Evolutionary conservation across 2,797 vertebrate species (phyloP), one percentile per base, ranked within the genome.

Genomic region (Protonibea diacanthus): DNA sequence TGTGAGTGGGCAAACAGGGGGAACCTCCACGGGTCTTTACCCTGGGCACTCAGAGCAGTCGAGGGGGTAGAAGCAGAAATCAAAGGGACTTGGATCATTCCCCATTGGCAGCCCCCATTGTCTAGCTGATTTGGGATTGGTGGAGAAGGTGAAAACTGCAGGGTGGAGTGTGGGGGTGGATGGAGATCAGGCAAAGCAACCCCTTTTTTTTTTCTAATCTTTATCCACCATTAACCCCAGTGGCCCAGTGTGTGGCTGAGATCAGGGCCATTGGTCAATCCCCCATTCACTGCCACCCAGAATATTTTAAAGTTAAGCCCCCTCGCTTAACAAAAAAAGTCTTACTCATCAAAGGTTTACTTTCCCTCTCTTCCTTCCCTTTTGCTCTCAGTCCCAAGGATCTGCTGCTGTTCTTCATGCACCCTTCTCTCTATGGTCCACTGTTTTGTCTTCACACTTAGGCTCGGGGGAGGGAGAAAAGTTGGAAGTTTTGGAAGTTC

Each of bases 251-350:
- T 93, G 93, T 94, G 94, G 93, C 91, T 93, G 87, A 93, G 94
- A 95, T 95, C 95, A 95, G 94, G 94, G 92, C 94, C 92, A 94
- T 85, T 94, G 95, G 95, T 95, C 95, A 95, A 95, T 95, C 95
- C 94, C 92, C 92, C 89, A 94, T 96, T 95, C 93, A 93, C 87
- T 80, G 80, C 90, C 94, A 92, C 89, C 92, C 92, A 85, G 95
- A 95, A 95, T 95, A 95, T 95, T 95, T 96, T 95, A 95, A 95
- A 95, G 84, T 94, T 96, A 95, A 95, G 94, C 94, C 88, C 92
- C 90, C 74, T 92, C 84, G 86, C 90, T 94, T 93, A 91, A 92
- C 90, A 93, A 92, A 94, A 90, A 93, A 93, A 93, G 90, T 93
- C 92, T 91, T 93, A 90, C 90, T 93, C 93, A 93, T 95, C 92